Evolutionary conservation across 2,888 invertebrate species (phyloP), one percentile per base, ranked within the genome.

Genomic region (Punctoribates punctum): DNA sequence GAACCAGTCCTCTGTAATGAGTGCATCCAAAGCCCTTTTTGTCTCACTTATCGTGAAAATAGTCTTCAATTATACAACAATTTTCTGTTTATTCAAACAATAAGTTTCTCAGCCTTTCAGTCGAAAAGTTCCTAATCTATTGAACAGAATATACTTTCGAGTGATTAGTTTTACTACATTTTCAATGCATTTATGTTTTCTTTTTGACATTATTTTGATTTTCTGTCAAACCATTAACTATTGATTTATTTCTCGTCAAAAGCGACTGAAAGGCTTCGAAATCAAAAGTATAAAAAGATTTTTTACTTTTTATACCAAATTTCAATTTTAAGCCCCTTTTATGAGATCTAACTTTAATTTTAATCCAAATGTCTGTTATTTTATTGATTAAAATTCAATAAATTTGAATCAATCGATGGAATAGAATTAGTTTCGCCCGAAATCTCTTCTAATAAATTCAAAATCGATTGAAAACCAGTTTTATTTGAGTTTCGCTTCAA

Each of bases 381-480:
- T 51, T 17, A 51, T 51, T 51, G 51, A 51, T 51, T 57, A 1
- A 57, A 25, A 57, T 57, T n/a, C n/a, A n/a, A n/a, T n/a, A n/a
- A n/a, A 25, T 57, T 57, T 57, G 23, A 25, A 25, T 57, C 25
- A 25, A 11, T 25, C 25, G 6, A 57, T 57, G 9, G 42, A 42
- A 17, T 4, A 57, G 57, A 25, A 20, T 57, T 57, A 25, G 11
- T 23, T 25, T 57, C 0, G 8, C 9, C 23, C 57, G 8, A 57
- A 57, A 57, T 23, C 3, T 57, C 25, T 57, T 57, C 57, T 23
- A 23, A 17, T 27, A 27, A 60, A 23, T 11, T 8, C 1, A 9
- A 57, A 57, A 23, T 60, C 29, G 15, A 60, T 60, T 60, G 60
- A 17, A 51, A 51, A 51, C 15, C 23, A 60, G 27, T 60, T 60